A percentile compares a stretch with the other conserved stretches of the same genome.
phyloP scores from a whole-genome alignment of 1,140 invertebrate genomes.

The Aphaenogaster rudis region DNA sequence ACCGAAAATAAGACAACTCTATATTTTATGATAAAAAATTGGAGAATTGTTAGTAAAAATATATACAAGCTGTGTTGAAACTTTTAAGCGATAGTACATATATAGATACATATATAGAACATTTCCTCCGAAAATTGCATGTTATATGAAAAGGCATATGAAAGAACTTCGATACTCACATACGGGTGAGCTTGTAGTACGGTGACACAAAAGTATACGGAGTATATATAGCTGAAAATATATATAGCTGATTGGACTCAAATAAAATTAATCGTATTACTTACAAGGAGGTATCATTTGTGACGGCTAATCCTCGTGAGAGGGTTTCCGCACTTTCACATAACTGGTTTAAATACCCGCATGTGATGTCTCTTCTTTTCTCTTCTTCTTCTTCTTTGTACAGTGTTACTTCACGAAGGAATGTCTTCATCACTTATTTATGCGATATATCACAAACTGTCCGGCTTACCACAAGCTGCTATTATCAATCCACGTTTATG shows the following conservation, averaged over 20 bases:
- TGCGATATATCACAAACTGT: not conserved
- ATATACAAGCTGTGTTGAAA: too few relatives aligned
- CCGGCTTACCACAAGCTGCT: not conserved
- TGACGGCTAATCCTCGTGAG: constrained; percentile 7
- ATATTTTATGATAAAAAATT: too few relatives aligned
- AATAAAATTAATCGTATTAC: constrained; percentile 41
- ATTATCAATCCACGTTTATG: not conserved
- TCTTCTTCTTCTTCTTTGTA: not conserved
- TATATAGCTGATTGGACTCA: not conserved
- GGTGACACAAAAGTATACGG: not conserved
- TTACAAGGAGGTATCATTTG: constrained; percentile 10
- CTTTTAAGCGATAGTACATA: too few relatives aligned
- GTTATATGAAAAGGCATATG: not conserved
- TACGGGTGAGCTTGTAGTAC: not conserved
- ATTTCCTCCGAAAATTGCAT: not conserved
- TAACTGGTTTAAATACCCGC: constrained; percentile 27
- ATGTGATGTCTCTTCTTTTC: not conserved
- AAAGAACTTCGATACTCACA: not conserved
- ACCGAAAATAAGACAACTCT: too few relatives aligned
- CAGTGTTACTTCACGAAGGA: not conserved
- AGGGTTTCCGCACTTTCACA: not conserved
- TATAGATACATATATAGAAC: too few relatives aligned
- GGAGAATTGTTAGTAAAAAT: too few relatives aligned
- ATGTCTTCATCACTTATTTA: not conserved
- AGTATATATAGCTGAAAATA: too few relatives aligned